Conservation (phyloP, 2,113 vertebrate species). For the Laticauda colubrina region DNA sequence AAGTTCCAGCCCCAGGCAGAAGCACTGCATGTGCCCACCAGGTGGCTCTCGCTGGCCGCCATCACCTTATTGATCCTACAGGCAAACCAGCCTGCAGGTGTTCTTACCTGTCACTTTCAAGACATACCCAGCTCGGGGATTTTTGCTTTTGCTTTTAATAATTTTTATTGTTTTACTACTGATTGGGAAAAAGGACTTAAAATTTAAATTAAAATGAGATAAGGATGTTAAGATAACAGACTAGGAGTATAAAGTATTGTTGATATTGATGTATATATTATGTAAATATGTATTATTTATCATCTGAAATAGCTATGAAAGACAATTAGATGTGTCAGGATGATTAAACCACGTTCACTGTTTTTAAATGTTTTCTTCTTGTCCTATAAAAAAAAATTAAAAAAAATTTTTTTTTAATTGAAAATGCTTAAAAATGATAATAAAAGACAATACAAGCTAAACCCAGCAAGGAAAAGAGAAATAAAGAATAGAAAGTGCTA, state of each 20-base stretch:
- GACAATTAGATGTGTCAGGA: no score
- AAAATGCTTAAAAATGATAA: neutral
- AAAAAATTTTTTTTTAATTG: neutral
- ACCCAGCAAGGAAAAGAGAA: neutral
- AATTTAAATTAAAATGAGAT: no score
- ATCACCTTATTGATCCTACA: accelerated
- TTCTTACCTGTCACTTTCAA: neutral
- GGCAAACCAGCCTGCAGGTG: neutral
- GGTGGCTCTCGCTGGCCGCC: accelerated
- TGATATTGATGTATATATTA: no score
- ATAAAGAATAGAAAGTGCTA: neutral
- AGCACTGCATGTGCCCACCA: neutral
- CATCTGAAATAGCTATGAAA: no score
- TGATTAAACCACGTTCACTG: no score
- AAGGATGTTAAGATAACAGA: no score
- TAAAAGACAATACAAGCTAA: neutral
- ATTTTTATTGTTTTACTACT: no score
- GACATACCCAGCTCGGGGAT: neutral
- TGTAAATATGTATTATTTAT: no score
- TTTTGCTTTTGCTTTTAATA: neutral
- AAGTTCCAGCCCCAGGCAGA: neutral
- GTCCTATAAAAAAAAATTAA: no score
- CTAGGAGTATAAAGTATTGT: no score
- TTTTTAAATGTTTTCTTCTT: no score
- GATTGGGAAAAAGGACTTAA: no score